Evolutionary conservation across 2,888 invertebrate genomes (phyloP), one percentile per base, ranked within the genome.

Genomic region (Lasioglossum figueresi): DNA sequence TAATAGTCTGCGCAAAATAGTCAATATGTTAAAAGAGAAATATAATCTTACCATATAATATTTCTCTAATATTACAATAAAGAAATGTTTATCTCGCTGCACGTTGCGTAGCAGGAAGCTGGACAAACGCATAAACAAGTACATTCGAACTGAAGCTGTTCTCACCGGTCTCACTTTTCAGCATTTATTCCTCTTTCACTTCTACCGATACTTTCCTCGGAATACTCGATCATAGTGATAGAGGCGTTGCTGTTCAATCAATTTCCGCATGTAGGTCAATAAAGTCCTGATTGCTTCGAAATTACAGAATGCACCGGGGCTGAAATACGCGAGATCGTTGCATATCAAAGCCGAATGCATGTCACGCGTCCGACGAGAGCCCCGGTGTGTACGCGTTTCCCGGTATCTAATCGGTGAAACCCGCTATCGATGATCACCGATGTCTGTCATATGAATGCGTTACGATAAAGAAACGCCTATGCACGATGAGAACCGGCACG

Each of bases 331-430:
- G 31, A 31, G 34, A 76, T 68, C 37, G 63, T n/a, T 16, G 66
- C 43, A 68, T 45, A 34, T 34, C 14, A 5, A 31, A 27, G 37
- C 23, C 27, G 72, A 71, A 40, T 40, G 68, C 76, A 31, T 48
- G 80, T 76, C 80, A 75, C 40, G 71, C n/a, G 75, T 68, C 40
- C 27, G 40, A 75, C 48, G 48, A 56, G 66, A 71, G 43, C 23
- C 37, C 59, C n/a, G n/a, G n/a, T 19, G 48, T 27, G 72, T 56
- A n/a, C 27, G 79, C 27, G 63, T 68, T 80, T 70, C 76, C 76
- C 45, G 45, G 66, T 82, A 79, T 82, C 82, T 82, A 82, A 82
- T 82, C 82, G 68, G 74, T 73, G 79, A 79, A 79, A 82, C 43
- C 68, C 16, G 82, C 73, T 74, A 79, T 73, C 81, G 56, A 34